These are phyloP conservation scores for Zosterops borbonicus DNA, from an alignment of 2,113 vertebrate genomes.

Conservation along the genomic window DNA sequence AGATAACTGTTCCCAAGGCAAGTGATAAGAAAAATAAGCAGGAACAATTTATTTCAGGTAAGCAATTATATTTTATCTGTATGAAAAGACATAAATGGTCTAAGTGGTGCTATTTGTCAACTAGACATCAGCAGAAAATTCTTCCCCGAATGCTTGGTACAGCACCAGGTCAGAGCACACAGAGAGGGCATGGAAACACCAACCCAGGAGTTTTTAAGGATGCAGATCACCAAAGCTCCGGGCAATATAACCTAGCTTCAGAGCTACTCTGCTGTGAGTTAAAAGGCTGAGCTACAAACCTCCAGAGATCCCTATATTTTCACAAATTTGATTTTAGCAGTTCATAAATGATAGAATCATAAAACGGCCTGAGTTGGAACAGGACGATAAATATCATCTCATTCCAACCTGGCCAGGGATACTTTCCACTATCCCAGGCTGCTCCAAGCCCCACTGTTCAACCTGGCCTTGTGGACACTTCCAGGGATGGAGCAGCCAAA, in stretches of 20 bases:
- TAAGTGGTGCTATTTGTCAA: not conserved
- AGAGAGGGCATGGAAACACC: not conserved
- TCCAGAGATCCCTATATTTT: not conserved
- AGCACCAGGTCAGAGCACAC: not conserved
- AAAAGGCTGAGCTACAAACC: not conserved
- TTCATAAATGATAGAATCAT: not conserved
- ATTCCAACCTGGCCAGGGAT: not conserved
- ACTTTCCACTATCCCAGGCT: not conserved
- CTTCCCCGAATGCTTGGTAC: accelerated
- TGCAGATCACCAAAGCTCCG: not conserved
- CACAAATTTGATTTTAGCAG: not conserved
- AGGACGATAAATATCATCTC: not conserved
- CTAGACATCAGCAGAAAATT: not conserved
- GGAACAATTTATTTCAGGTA: not conserved
- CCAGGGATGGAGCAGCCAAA: not conserved
- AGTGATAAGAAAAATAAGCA: not conserved
- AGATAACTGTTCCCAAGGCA: not conserved
- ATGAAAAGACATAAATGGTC: not conserved
- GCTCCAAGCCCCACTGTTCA: not conserved
- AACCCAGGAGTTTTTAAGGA: not conserved
- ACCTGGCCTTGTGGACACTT: accelerated
- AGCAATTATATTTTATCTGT: not conserved
- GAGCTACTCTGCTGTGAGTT: not conserved
- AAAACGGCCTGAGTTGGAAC: not conserved
- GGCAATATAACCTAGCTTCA: not conserved